Base-by-base conservation (phyloP, 53 echinoderm and acorn worm species). In the Pentamera pediparva region DNA sequence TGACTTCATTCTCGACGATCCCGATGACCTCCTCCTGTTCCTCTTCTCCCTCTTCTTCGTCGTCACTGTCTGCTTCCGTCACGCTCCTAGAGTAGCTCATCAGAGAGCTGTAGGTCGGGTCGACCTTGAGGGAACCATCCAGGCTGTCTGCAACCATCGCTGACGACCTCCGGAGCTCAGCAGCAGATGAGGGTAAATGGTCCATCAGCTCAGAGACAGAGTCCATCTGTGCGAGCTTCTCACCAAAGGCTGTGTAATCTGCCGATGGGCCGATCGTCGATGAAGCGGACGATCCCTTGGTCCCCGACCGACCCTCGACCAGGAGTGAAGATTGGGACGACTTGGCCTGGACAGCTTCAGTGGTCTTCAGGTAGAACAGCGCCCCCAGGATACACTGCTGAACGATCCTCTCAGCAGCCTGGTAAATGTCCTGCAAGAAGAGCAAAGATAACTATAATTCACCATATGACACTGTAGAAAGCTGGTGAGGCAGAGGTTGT, bases 1-100 rank as follows among this genome's bases (percentile, higher is more conserved):
- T 84, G 26, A 79, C 39, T 21, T 78, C 75, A 60, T 94, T 94
- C 51, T 94, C 94, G 6, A 94, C 72, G 21, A 94, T 81, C n/a
- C 89, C 89, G 36, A 87, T 82, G 61, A 90, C 71, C 21, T 86
- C 73, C 12, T 84, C 89, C 6, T 38, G 65, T 17, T 56, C 79
- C 2, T 60, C 86, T 0, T 54, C 55, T 12, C 75, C 79, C n/a
- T 26, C 76, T 18, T 75, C 85, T 10, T 79, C 83, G 20, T 63
- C 74, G 4, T 75, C 84, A 12, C 27, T 24, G 18, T 67, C 29
- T 26, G 58, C 26, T 15, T 57, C 58, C 0, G 58, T 28, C 6
- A 57, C 7, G 29, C 27, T 57, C 28, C 6, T 57, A 7, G 29
- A 17, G 21, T 57, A 12, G 6, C 6, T 52, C 52, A 52, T 6